Conservation (phyloP, 1,140 invertebrate genomes). For the Drosophila micromelanica region DNA sequence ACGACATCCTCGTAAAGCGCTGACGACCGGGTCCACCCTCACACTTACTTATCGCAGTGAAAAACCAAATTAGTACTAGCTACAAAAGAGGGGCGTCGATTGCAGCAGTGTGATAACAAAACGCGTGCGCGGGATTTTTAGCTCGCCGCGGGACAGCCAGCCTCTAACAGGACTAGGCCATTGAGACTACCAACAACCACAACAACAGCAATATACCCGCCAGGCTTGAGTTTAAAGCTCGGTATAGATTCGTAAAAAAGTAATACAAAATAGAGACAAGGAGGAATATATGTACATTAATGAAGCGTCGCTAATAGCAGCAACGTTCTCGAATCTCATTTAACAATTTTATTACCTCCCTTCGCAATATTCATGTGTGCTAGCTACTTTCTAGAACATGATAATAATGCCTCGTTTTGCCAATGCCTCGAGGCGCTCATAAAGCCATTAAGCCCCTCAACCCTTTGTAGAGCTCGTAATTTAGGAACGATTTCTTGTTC, state of each 20-base stretch:
- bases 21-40: conserved; percentile 30
- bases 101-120: conserved; percentile 61
- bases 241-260: not conserved
- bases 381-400: conserved; percentile 57
- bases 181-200: not conserved
- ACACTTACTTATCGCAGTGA: conserved; percentile 16
- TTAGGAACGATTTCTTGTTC: conserved; percentile 54
- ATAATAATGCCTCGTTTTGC: conserved; percentile 73
- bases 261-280: not conserved
- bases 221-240: not conserved
- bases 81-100: conserved; percentile 52
- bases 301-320: conserved; percentile 4
- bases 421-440: conserved; percentile 71
- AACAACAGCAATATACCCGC: not conserved
- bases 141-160: conserved; percentile 9
- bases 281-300: not conserved
- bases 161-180: not conserved
- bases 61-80: conserved; percentile 72
- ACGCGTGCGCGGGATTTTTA: conserved; percentile 18
- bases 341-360: conserved; percentile 50
- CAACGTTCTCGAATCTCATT: conserved; percentile 24
- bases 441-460: conserved; percentile 73
- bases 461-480: conserved; percentile 67
- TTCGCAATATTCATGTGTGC: conserved; percentile 31
- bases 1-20: conserved; percentile 73